phyloP scores from a whole-genome alignment of 2,113 vertebrate genomes.

The Heliornis fulica region DNA sequence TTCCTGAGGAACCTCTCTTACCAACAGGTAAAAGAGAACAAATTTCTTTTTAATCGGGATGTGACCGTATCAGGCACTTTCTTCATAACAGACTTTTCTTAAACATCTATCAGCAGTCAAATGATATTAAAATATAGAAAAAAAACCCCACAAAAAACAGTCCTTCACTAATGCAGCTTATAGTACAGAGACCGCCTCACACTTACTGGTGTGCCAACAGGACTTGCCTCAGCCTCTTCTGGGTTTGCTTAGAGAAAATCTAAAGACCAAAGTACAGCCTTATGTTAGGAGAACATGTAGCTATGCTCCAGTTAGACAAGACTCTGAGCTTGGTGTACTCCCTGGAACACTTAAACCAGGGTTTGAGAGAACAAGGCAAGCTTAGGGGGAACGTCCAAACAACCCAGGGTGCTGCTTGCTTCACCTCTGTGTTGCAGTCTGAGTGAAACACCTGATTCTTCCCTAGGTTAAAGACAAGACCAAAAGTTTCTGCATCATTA shows the following conservation, averaged over 20 bases:
- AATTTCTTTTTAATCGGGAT: neutral
- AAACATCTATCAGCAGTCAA: neutral
- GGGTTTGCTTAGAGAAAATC: neutral
- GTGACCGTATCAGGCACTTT: neutral
- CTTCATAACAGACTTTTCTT: neutral
- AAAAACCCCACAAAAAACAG: too few species aligned
- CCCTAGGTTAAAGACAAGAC: neutral
- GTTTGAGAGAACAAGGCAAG: neutral
- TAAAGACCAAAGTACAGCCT: neutral
- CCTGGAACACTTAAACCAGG: neutral
- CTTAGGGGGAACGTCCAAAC: fast-evolving
- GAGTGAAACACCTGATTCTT: neutral
- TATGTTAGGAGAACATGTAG: neutral
- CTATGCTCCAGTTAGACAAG: neutral
- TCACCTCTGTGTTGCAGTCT: neutral
- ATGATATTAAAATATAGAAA: neutral
- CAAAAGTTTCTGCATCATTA: neutral
- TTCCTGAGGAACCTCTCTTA: neutral
- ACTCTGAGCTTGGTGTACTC: neutral
- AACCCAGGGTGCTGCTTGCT: neutral
- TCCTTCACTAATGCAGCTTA: neutral
- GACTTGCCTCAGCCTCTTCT: neutral
- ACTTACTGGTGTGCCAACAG: neutral
- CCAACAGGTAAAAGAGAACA: neutral
- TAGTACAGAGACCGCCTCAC: neutral